Base-by-base conservation (phyloP, 2,888 invertebrate genomes). In the Lepidonotus clava region DNA sequence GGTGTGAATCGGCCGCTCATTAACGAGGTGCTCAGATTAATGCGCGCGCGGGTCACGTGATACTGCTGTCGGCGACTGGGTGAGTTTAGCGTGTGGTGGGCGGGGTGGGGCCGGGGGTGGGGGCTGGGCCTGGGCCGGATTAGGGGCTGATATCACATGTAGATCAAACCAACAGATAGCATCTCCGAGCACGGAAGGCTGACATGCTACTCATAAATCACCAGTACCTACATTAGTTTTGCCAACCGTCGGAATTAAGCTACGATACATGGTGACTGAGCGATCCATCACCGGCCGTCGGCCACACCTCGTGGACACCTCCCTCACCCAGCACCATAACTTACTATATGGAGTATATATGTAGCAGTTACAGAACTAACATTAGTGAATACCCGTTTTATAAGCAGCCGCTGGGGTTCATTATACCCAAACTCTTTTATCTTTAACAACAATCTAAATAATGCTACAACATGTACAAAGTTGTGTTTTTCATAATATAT, bases 81-180 rank as follows among this genome's bases (percentile, higher is more conserved):
- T 18, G 67, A 36, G 4, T 67, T 18, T 28, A n/a, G 11, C 34
- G 38, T 51, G 34, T 11, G 71, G 34, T 36, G 38, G 21, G 36
- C 34, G 38, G 40, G 36, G 76, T 36, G 76, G 18, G 76, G 76
- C 24, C 24, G 38, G 2, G 36, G 8, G 32, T 38, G 36, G 67
- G 67, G 36, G 67, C 4, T 34, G 36, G 36, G 14, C 21, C 38
- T n/a, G 76, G 38, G 14, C 18, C 5, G 24, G 76, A 76, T 76
- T 76, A 76, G n/a, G 21, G 21, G 38, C 24, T 40, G 76, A 38
- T 76, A 76, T 76, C 76, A 76, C 38, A 76, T 76, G 76, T 76
- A 76, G 76, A 76, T 76, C 76, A 76, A 6, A 76, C 38, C 32
- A 28, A 28, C 18, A 40, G 76, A 76, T 76, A 38, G 36, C 76